Percentiles rank a stretch among this genome's conserved stretches.
These are phyloP conservation scores for Heloderma charlesbogerti DNA, from an alignment of 2,113 vertebrate species.

Conservation along the genomic window DNA sequence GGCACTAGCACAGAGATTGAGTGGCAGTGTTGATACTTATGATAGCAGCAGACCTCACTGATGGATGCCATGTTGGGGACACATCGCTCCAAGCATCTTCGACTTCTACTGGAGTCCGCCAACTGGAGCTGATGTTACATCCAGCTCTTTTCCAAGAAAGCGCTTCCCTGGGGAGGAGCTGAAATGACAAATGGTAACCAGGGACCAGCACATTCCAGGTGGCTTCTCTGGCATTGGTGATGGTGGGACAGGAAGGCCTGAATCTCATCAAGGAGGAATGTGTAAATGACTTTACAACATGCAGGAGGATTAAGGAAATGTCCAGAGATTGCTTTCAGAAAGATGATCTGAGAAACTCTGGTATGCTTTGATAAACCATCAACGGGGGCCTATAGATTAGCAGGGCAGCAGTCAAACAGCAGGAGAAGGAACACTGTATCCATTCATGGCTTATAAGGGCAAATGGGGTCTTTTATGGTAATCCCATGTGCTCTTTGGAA, in stretches of 20 bases:
- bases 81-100: neutral
- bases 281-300: conserved; percentile 39
- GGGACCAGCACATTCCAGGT: conserved; percentile 22
- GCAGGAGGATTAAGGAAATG: conserved; percentile 22
- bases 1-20: neutral
- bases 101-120: neutral
- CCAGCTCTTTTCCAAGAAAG: neutral
- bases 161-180: conserved; percentile 12
- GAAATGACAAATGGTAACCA: conserved; percentile 18
- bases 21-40: neutral
- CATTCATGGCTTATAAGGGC: neutral
- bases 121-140: neutral
- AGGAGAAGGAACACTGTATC: neutral
- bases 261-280: conserved; percentile 36
- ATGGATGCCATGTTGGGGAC: neutral
- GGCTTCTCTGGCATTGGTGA: neutral
- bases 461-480: neutral
- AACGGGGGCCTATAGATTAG: neutral
- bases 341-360: conserved; percentile 3
- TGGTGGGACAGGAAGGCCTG: neutral
- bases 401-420: neutral
- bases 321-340: conserved; percentile 28
- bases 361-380: conserved; percentile 32
- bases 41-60: neutral
- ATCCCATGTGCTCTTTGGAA: neutral